These are phyloP conservation scores for Enteromius anoplus DNA, from an alignment of 2,797 vertebrate species.

Conservation along the genomic window DNA sequence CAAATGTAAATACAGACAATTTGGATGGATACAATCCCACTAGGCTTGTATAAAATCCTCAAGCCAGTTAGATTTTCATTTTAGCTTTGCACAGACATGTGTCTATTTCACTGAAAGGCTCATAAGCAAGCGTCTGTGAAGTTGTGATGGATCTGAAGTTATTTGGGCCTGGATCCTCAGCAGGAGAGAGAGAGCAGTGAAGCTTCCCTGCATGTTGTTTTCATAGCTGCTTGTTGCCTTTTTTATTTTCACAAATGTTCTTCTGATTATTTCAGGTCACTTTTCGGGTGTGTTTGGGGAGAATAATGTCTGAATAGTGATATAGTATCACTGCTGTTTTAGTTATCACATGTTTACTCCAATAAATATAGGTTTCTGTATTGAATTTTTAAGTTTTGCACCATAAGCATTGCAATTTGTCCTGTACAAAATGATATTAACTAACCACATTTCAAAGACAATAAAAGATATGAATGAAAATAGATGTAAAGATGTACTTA, in stretches of 20 bases:
- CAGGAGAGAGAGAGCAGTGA: neutral
- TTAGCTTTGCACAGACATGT: neutral
- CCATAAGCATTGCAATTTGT: neutral
- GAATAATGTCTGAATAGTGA: neutral
- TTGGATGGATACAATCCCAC: neutral
- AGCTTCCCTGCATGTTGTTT: neutral
- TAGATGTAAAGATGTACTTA: neutral
- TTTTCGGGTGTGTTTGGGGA: neutral
- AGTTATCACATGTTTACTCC: neutral
- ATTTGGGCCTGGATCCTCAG: neutral
- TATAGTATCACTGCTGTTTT: neutral
- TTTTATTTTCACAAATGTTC: neutral
- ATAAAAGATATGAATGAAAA: too few relatives aligned
- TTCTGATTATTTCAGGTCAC: neutral
- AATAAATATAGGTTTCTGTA: neutral
- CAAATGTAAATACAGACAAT: neutral
- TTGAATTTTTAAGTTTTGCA: neutral
- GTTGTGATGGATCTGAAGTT: neutral
- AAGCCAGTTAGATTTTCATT: neutral
- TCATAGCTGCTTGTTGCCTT: conserved; percentile 12
- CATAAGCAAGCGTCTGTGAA: neutral
- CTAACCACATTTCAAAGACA: neutral
- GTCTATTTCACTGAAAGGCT: neutral
- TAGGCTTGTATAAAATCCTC: neutral
- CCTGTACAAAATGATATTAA: neutral